Evolutionary conservation across 2,888 invertebrate genomes (phyloP).

Genomic region (Girardia tigrina): DNA sequence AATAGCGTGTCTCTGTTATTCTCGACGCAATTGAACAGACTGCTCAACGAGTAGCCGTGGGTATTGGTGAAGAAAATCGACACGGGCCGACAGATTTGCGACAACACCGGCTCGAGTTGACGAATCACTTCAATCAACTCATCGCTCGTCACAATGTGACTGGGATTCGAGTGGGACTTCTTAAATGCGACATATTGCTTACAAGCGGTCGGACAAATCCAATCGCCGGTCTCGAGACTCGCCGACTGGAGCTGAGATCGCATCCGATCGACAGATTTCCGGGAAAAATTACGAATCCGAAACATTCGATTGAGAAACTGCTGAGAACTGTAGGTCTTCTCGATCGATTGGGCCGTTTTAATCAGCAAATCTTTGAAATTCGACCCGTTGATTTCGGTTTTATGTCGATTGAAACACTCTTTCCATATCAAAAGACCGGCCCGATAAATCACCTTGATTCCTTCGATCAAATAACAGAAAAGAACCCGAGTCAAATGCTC

Average conservation of each 20-base stretch:
- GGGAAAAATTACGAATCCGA: neutral
- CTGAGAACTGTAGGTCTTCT: constrained; percentile 16
- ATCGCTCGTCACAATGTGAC: neutral
- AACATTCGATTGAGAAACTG: constrained; percentile 28
- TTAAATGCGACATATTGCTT: constrained; percentile 3
- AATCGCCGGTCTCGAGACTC: neutral
- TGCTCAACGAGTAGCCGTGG: neutral
- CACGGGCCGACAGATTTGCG: neutral
- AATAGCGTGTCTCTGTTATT: neutral
- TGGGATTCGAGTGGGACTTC: constrained; percentile 1
- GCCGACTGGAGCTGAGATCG: neutral
- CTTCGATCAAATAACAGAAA: neutral
- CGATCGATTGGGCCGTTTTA: constrained; percentile 3
- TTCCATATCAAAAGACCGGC: constrained; percentile 27
- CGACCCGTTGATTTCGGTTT: neutral
- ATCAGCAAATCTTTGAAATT: neutral
- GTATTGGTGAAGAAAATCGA: constrained; percentile 2
- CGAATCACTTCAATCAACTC: constrained; percentile 1
- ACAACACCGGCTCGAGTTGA: neutral
- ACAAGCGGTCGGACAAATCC: neutral
- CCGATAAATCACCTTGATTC: constrained; percentile 1
- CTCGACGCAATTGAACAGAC: neutral
- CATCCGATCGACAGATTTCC: neutral
- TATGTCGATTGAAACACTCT: constrained; percentile 1
- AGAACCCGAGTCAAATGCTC: neutral